Evolutionary conservation across 2,888 invertebrate species (phyloP).

Genomic region (Agrochola macilenta): DNA sequence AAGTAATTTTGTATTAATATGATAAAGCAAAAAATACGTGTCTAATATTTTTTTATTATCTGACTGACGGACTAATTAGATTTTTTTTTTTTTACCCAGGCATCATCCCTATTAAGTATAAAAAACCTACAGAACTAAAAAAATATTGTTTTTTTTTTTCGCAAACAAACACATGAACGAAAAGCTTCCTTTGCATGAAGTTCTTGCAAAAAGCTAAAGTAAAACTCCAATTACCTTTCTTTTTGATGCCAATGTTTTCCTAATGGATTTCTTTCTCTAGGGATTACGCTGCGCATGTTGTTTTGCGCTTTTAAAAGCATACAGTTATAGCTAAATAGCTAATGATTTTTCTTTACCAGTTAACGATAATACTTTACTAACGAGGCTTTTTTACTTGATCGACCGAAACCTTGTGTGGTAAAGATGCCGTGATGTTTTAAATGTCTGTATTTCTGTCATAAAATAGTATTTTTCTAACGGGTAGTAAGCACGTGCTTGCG

Average conservation of each 20-base stretch:
- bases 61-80: no score
- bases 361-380: neutral
- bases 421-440: neutral
- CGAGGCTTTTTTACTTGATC: neutral
- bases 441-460: no score
- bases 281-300: constrained; percentile 13
- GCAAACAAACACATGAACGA: no score
- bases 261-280: constrained; percentile 33
- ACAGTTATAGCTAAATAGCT: neutral
- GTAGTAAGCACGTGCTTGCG: neutral
- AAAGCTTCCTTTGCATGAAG: constrained; percentile 11
- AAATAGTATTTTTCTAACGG: neutral
- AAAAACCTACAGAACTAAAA: neutral
- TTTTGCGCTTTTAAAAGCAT: neutral
- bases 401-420: neutral
- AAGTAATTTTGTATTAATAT: no score
- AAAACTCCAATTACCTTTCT: constrained; percentile 12
- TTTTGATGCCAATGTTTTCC: constrained; percentile 17
- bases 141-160: neutral
- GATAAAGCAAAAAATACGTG: no score
- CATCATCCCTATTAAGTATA: no score
- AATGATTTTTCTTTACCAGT: neutral
- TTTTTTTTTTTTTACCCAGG: no score
- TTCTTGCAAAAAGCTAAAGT: neutral
- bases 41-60: no score